Conservation (phyloP, 2,113 vertebrate genomes). For the Elephantulus edwardii region DNA sequence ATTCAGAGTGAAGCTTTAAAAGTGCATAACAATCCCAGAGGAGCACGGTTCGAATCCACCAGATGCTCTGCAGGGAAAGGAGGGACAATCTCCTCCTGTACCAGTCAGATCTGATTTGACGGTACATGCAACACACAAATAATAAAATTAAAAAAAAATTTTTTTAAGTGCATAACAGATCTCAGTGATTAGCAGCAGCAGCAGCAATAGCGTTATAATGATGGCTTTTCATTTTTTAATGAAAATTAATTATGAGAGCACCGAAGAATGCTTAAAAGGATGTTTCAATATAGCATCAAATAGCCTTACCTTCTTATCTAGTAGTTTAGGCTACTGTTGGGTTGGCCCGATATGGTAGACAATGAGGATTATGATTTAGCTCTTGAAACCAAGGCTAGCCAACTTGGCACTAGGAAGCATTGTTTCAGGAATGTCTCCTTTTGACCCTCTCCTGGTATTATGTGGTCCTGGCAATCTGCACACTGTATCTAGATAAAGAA, state of each 20-base stretch:
- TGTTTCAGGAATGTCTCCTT: slow-evolving; percentile 77
- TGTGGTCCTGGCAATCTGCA: neutral
- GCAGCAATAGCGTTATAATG: too few species aligned
- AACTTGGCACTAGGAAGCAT: slow-evolving; percentile 57
- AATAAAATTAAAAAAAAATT: too few species aligned
- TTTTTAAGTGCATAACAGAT: too few species aligned
- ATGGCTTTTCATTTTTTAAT: neutral
- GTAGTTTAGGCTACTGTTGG: neutral
- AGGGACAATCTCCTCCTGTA: too few species aligned
- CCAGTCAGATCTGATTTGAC: too few species aligned
- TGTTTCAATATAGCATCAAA: neutral
- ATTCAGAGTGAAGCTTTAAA: neutral
- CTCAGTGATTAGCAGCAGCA: neutral
- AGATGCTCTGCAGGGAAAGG: too few species aligned
- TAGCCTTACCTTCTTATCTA: neutral
- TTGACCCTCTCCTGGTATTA: slow-evolving; percentile 53
- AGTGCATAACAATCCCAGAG: too few species aligned
- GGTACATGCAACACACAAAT: too few species aligned
- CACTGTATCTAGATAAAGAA: slow-evolving; percentile 65
- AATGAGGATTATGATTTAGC: neutral
- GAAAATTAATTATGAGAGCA: neutral
- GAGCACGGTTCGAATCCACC: too few species aligned
- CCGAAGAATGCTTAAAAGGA: neutral
- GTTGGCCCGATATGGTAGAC: neutral
- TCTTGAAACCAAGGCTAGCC: slow-evolving; percentile 51